Conservation (phyloP, 2,113 vertebrate genomes). For the Lasiurus borealis region DNA sequence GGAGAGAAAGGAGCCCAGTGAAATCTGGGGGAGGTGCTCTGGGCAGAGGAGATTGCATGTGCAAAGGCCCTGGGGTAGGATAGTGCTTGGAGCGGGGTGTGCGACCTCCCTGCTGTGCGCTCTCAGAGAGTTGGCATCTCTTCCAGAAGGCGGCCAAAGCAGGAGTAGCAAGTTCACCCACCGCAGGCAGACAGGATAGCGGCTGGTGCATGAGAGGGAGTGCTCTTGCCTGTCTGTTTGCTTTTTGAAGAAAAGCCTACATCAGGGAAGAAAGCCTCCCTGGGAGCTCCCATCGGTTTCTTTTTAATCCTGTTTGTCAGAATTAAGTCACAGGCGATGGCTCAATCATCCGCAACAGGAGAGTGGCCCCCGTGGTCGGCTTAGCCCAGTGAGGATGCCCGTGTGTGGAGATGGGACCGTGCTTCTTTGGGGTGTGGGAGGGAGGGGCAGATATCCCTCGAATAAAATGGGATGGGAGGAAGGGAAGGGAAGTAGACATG, state of each 20-base stretch:
- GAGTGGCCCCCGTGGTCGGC: neutral
- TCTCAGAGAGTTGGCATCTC: neutral
- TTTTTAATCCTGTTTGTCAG: neutral
- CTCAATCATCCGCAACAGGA: neutral
- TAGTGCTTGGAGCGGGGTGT: neutral
- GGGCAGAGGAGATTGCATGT: neutral
- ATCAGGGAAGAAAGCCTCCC: neutral
- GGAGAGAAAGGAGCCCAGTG: neutral
- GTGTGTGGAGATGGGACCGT: neutral
- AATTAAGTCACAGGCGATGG: neutral
- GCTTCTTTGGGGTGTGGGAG: neutral
- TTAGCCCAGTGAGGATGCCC: neutral
- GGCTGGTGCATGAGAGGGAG: neutral
- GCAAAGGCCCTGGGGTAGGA: neutral
- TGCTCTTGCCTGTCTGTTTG: neutral
- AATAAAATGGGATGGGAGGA: neutral
- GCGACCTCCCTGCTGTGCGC: neutral
- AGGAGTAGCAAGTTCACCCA: neutral
- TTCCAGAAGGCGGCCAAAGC: neutral
- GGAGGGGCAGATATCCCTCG: neutral
- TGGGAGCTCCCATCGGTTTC: neutral
- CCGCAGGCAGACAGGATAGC: rapidly evolving
- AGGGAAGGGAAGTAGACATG: neutral
- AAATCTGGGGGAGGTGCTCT: neutral
- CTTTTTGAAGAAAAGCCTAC: neutral